Percentiles rank a stretch among this genome's conserved stretches.
Evolutionary conservation across 2,797 vertebrate species (phyloP).

Genomic region (Tamandua tetradactyla): DNA sequence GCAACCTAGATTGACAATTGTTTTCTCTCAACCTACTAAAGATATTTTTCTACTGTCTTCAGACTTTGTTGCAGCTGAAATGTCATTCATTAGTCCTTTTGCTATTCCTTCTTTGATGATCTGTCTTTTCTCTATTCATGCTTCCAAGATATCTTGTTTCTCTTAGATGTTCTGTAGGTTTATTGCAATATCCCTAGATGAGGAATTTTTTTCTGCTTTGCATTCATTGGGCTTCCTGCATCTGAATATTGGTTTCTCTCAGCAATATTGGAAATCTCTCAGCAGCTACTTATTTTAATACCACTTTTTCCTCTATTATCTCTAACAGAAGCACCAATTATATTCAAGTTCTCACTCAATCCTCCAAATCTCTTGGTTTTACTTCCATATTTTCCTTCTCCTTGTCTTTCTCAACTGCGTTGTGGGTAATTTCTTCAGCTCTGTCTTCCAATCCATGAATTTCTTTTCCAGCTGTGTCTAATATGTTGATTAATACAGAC

Average conservation of each 20-base stretch:
- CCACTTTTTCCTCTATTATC: neutral
- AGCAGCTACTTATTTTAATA: neutral
- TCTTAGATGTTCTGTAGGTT: neutral
- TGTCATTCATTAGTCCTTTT: neutral
- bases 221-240: neutral
- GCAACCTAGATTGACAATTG: neutral
- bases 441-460: neutral
- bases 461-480: neutral
- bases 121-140: neutral
- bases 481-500: neutral
- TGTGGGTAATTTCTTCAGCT: conserved; percentile 21
- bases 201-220: neutral
- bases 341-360: neutral
- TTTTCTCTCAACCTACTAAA: neutral
- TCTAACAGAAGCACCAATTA: neutral
- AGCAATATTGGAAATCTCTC: neutral
- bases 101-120: neutral
- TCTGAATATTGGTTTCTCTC: neutral
- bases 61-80: neutral
- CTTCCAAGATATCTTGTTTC: neutral
- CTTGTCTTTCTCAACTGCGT: neutral
- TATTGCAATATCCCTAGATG: neutral
- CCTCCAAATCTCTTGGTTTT: neutral
- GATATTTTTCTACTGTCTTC: neutral
- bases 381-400: neutral